A percentile compares a stretch with the other conserved stretches of the same genome.
phyloP scores from a whole-genome alignment of 2,888 invertebrate species.

The Conchocele bisecta region DNA sequence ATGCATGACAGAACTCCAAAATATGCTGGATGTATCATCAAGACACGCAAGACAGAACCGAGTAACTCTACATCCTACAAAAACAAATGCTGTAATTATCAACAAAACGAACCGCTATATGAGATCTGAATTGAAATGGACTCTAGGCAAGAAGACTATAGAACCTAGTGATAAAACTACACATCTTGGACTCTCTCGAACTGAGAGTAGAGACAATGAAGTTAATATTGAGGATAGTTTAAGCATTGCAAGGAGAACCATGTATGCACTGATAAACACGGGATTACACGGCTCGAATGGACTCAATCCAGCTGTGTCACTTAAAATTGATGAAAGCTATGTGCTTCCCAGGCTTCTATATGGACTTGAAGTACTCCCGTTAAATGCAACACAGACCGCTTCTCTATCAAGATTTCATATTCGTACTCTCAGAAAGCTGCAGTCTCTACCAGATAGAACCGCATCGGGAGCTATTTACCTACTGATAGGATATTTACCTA shows the following conservation, averaged over 20 bases:
- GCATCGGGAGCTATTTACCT: constrained; percentile 4
- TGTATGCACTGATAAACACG: constrained; percentile 3
- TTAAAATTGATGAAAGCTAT: constrained; percentile 1
- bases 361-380: constrained; percentile 5
- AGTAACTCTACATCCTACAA: too few species aligned
- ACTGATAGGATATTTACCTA: not conserved
- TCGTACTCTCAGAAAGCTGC: not conserved
- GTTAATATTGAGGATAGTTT: not conserved
- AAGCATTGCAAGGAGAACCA: not conserved
- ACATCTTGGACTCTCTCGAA: too few species aligned
- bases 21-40: too few species aligned
- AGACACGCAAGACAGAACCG: too few species aligned
- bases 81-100: too few species aligned
- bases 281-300: constrained; percentile 11
- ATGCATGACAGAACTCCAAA: too few species aligned
- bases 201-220: too few species aligned
- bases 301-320: not conserved
- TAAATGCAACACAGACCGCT: not conserved
- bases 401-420: not conserved
- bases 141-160: too few species aligned
- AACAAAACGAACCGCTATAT: too few species aligned
- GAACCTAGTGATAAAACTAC: too few species aligned
- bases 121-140: too few species aligned
- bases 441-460: not conserved
- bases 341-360: constrained; percentile 9